Base-by-base conservation (phyloP, 1,140 invertebrate genomes). In the Caerostris darwini region DNA sequence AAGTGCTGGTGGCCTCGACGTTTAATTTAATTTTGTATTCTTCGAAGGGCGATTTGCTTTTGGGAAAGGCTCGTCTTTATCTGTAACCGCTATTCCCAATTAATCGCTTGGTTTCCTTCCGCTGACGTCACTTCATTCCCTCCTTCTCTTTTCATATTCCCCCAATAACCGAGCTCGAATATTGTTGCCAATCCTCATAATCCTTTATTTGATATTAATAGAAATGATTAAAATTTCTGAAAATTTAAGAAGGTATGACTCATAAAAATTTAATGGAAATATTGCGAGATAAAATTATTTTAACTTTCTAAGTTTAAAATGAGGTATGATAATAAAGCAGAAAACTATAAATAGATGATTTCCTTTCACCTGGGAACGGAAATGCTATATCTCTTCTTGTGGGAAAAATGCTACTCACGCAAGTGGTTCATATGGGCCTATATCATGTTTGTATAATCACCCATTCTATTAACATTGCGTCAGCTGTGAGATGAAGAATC, bases 21-120 rank as follows among this genome's bases (percentile, higher is more conserved):
- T 34, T 77, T 77, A 77, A 77, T 77, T 77, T 77, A 77, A 77
- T 77, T 77, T 12, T 34, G 34, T 77, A 77, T 77, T 77, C 71
- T 77, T 77, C 69, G 34, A 53, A 77, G 71, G 14, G 19, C 34
- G 71, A 53, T 77, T 77, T 77, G 71, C 50, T 50, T 3, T 34
- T 12, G 7, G 50, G 34, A 10, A 53, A 77, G 71, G 71, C 34
- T 3, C 7, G 71, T 34, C 53, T 77, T 77, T 77, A 77, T 77
- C 71, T 77, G 34, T 50, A 53, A 77, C 71, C 50, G 71, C 71
- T 34, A 50, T 77, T 12, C 71, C 10, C 71, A 77, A 77, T 77
- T 77, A 77, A 77, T 77, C 71, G 71, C 71, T 77, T 77, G 71
- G 71, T 12, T 77, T 77, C 71, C 71, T 50, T 77, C 71, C 19